A percentile compares a stretch with the other conserved stretches of the same genome.
Evolutionary conservation across 2,113 vertebrate genomes (phyloP).

Genomic region (Microtus richardsoni): DNA sequence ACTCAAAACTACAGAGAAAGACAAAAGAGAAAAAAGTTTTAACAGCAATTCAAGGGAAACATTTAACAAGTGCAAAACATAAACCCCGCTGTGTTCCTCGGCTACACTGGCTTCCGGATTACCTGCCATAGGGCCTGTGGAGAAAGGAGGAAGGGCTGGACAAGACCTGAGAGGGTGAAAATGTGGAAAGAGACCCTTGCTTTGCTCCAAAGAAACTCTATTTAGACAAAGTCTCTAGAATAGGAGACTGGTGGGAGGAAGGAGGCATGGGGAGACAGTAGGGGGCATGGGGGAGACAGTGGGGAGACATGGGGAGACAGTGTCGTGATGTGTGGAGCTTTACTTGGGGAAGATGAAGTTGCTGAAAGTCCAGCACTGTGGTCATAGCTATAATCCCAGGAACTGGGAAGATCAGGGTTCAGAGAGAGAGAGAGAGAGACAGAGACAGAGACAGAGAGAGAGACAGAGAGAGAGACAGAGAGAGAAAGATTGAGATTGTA

Average conservation of each 20-base stretch:
- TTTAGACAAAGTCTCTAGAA: rapidly evolving
- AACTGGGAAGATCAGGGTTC: not conserved
- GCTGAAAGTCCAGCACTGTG: not conserved
- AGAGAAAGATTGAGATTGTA: too few species aligned
- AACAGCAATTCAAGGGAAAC: not conserved
- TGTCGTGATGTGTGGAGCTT: too few species aligned
- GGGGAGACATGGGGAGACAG: too few species aligned
- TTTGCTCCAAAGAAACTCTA: not conserved
- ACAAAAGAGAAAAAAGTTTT: conserved; percentile 35
- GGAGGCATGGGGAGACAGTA: rapidly evolving
- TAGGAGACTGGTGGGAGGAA: not conserved
- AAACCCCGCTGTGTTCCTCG: too few species aligned
- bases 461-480: too few species aligned
- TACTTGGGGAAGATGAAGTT: not conserved
- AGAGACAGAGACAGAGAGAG: too few species aligned
- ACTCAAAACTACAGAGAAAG: conserved; percentile 93
- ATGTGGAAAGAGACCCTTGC: not conserved
- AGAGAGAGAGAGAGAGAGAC: too few species aligned
- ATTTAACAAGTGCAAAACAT: not conserved
- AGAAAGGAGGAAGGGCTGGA: not conserved
- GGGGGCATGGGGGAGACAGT: too few species aligned
- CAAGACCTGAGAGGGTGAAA: not conserved
- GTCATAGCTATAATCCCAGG: not conserved
- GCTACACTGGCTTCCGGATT: not conserved
- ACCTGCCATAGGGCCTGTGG: too few species aligned